Conservation (phyloP, 92 coral and sea anemone species). For the Montipora capitata region DNA sequence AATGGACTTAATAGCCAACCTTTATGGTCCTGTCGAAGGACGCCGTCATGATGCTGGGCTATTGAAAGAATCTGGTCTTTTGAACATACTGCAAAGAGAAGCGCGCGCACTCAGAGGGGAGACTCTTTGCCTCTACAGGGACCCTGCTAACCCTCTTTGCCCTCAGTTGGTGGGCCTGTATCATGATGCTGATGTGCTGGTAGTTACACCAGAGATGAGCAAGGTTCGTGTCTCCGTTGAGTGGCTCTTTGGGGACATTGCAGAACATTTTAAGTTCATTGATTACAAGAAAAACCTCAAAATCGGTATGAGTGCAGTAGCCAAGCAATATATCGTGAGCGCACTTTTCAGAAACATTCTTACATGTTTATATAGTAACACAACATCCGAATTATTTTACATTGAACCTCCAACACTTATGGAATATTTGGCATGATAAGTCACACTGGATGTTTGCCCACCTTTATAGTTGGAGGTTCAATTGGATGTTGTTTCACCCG, state of each 20-base stretch:
- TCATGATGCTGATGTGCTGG: no score
- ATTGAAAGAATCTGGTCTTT: no score
- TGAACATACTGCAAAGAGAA: no score
- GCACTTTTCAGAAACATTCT: background rate
- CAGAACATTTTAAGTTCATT: background rate
- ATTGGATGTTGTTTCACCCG: background rate
- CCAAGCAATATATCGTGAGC: background rate
- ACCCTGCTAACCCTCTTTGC: no score
- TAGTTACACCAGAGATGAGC: no score
- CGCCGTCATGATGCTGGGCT: no score
- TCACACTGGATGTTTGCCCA: slow-evolving; percentile 2
- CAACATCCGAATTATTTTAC: background rate
- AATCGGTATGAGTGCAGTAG: background rate
- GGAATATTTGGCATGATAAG: background rate
- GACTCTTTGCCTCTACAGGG: no score
- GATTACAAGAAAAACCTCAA: background rate
- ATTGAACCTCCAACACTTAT: background rate
- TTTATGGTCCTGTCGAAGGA: no score
- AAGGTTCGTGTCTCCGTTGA: no score
- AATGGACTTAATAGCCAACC: no score
- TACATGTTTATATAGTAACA: background rate
- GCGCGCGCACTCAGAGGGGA: no score
- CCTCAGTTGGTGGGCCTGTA: no score
- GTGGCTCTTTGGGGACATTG: background rate
- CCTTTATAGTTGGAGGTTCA: background rate